Evolutionary conservation across 2,113 vertebrate species (phyloP), one percentile per base, ranked within the genome.

Genomic region (Mirza zaza): DNA sequence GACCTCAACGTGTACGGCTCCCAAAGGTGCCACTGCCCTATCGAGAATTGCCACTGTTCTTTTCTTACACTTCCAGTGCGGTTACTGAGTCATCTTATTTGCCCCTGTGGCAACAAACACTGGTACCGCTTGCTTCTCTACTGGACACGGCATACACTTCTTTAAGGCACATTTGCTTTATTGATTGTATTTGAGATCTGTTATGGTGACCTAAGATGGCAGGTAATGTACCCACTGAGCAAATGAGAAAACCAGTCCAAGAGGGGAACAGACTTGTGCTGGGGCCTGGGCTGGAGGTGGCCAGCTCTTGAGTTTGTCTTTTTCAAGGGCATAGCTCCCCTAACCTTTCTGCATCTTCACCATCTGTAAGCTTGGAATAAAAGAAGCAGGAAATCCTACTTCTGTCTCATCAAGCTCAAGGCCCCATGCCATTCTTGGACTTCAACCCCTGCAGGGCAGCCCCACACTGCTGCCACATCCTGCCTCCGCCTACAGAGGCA

Each of bases 191-290:
- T 3, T 45, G 65, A n/a, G 63, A 20, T 1, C 14, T 5, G 55
- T 32, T 27, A 7, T 17, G 39, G 55, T 3, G 32, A 79, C 73
- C 23, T 6, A 2, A 9, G 34, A 36, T 0, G 20, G 36, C 73
- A 9, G 25, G 36, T 1, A 2, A 6, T 0, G 0, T 0, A 13
- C 61, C 61, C 70, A 5, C 7, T 6, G 25, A n/a, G 34, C 17
- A 10, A 36, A 34, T 7, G 4, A 65, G 27, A 36, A 21, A 13
- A 5, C 10, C 0, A 12, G 1, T 6, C 42, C 8, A 2, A 23
- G 61, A 12, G 10, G 15, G 2, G 5, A 0, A 32, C 6, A 0
- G 0, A 45, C 5, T 8, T 0, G 7, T 0, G 23, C 4, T 0
- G 2, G 11, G 52, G 23, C 29, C 84, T 0, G 1, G 32, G 9